Base-by-base conservation (phyloP, 2,113 vertebrate genomes). In the Hyla sarda region DNA sequence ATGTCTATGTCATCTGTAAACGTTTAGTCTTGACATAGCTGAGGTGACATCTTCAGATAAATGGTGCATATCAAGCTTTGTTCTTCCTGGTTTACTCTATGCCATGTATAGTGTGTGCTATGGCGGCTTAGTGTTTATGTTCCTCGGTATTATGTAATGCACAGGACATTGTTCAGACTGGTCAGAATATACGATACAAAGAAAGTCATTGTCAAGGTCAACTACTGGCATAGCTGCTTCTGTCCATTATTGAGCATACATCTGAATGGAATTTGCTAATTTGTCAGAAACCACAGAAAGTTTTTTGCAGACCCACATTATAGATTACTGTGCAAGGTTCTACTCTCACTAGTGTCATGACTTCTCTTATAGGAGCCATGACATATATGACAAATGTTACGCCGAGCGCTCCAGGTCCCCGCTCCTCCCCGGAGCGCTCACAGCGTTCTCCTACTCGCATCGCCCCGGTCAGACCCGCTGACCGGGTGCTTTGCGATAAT, bases 41-140 rank as follows among this genome's bases (percentile, higher is more conserved):
- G 47, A 54, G 74, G 50, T 54, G 74, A 52, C 74, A 77, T 77
- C 47, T 54, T 54, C 8, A 50, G 45, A 25, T 45, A 74, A 74
- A 47, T 41, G 34, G 37, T 45, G 14, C 45, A 30, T 76, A 52
- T 30, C 13, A 48, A 9, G 47, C 74, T 19, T 16, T 21, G 11
- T 32, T 32, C 28, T 8, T 50, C 41, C 23, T 75, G 73, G 50
- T 30, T 16, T 30, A 6, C 12, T 58, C 9, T 58, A 23, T 71
- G 25, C 23, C 19, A 45, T 45, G 34, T 10, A 5, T 17, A 58
- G 30, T 13, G 5, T 23, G 2, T 3, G 76, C 14, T 13, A 50
- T 52, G 73, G 30, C 16, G 6, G 1, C 52, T 7, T 30, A 28
- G 16, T 19, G 30, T 58, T 23, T 17, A 58, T n/a, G 52, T 37